Conservation (phyloP, 1,140 invertebrate genomes). For the Drosophila bifasciata region DNA sequence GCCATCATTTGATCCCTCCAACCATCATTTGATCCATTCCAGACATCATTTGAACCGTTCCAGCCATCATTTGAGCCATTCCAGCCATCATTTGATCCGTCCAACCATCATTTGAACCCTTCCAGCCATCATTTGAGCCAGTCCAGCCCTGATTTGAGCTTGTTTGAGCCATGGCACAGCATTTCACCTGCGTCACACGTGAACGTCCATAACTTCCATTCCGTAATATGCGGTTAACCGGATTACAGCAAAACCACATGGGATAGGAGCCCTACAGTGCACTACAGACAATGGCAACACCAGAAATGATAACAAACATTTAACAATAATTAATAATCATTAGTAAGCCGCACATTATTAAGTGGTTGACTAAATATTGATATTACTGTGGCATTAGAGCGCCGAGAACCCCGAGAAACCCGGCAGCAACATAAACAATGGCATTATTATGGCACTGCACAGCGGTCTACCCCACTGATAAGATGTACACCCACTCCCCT, state of each 20-base stretch:
- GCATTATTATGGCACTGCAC: constrained; percentile 58
- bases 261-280: neutral
- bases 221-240: constrained; percentile 68
- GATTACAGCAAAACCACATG: constrained; percentile 17
- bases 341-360: constrained; percentile 80
- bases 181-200: constrained; percentile 45
- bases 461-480: constrained; percentile 33
- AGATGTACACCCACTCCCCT: no score
- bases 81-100: no score
- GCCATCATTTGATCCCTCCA: no score
- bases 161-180: constrained; percentile 12
- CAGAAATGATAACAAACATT: constrained; percentile 59
- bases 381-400: constrained; percentile 78
- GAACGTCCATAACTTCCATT: constrained; percentile 39
- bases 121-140: no score
- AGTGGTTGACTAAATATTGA: constrained; percentile 81
- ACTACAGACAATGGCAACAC: neutral
- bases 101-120: no score
- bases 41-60: no score
- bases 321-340: constrained; percentile 81
- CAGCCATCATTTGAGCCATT: no score
- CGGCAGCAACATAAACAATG: constrained; percentile 78
- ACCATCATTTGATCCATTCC: no score
- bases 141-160: no score
- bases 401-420: constrained; percentile 25